Evolutionary conservation across 2,113 vertebrate genomes (phyloP), one percentile per base, ranked within the genome.

Genomic region (Aptenodytes patagonicus): DNA sequence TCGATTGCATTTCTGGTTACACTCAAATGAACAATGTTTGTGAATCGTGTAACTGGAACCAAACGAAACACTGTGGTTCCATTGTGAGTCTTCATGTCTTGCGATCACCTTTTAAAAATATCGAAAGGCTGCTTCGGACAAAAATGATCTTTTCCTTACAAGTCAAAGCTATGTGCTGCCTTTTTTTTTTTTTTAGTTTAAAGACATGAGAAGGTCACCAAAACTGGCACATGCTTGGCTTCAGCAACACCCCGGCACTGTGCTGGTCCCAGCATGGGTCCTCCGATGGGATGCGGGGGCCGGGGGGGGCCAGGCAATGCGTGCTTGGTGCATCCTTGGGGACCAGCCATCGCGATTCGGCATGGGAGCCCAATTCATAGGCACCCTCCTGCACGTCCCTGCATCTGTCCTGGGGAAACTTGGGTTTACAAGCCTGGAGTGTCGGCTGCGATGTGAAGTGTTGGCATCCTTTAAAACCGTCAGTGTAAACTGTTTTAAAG

Each of bases 71-170:
- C 32, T 1, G n/a, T 3, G 44, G 60, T 19, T 36, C 64, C 5
- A 0, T 1, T 4, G 36, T 0, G 1, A 73, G 49, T 51, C 17
- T 11, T 6, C 7, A 1, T 5, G 54, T n/a, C 54, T 46, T 61
- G 70, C 6, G 0, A 17, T 31, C 46, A 21, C 83, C 89, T 90
- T 82, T 82, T 31, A 5, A 42, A 55, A 90, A 19, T 15, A n/a
- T 6, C 1, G 2, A 32, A 38, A 75, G 34, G 51, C 42, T 82
- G 78, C 40, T 31, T 44, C 12, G 3, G 25, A 64, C 72, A 87
- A 71, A 44, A 44, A 6, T 24, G 18, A 32, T 79, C 55, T 86
- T 92, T 71, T n/a, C 69, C 28, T 81, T 88, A 31, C 49, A 55
- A 73, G 64, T 13, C 44, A 46, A 58, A 87, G 82, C 9, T 16